A percentile compares a stretch with the other conserved stretches of the same genome.
Evolutionary conservation across 2,888 invertebrate species (phyloP).

Genomic region (Xiphydria camelus): DNA sequence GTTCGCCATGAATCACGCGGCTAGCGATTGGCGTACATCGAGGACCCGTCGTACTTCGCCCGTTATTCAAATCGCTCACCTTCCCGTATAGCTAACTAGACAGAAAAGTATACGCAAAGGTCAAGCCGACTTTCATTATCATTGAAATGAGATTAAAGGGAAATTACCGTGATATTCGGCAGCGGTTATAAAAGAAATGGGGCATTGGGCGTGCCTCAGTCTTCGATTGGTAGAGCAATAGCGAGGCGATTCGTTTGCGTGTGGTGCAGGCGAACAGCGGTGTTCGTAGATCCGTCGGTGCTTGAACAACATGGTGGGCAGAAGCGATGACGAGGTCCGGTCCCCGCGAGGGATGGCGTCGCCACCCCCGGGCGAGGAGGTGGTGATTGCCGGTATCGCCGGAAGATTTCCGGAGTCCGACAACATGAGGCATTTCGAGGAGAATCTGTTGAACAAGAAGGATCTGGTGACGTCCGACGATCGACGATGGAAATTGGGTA

Average conservation of each 20-base stretch:
- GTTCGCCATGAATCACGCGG: too few species aligned
- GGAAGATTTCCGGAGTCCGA: slow-evolving; percentile 79
- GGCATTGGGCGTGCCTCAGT: not conserved
- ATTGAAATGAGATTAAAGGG: slow-evolving; percentile 26
- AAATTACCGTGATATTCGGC: too few species aligned
- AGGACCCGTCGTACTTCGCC: too few species aligned
- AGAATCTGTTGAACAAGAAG: slow-evolving; percentile 74
- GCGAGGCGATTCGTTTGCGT: not conserved
- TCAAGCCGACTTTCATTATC: slow-evolving; percentile 24
- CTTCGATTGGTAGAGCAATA: not conserved
- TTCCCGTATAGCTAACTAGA: slow-evolving; percentile 5
- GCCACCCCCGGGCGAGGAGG: slow-evolving; percentile 66
- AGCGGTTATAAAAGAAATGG: slow-evolving; percentile 26
- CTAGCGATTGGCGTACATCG: too few species aligned
- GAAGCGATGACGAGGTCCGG: slow-evolving; percentile 48
- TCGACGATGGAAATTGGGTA: slow-evolving; percentile 55
- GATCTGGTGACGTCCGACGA: slow-evolving; percentile 66
- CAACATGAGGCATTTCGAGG: slow-evolving; percentile 70
- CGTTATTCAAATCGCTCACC: not conserved
- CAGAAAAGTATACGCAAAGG: slow-evolving; percentile 16
- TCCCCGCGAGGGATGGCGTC: slow-evolving; percentile 59
- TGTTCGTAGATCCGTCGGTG: too few species aligned
- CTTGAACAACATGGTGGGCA: slow-evolving; percentile 59
- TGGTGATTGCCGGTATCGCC: slow-evolving; percentile 70
- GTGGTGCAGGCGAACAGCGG: slow-evolving; percentile 8